These are phyloP conservation scores for Drosophila pseudotalamancana DNA, from an alignment of 2,888 invertebrate genomes.

Conservation along the genomic window DNA sequence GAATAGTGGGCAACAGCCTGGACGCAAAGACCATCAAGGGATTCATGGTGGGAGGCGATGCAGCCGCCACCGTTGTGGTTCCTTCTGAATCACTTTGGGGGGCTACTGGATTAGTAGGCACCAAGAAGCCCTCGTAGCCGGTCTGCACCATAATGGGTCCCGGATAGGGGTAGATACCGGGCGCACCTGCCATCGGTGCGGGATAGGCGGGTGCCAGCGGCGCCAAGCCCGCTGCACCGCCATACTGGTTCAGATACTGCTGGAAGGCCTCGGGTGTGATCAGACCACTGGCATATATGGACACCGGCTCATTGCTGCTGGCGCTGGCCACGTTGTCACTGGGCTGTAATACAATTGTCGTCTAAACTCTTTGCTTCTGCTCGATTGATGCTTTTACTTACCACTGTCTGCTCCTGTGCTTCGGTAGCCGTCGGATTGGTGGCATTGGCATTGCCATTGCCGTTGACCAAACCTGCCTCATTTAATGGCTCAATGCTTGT, in stretches of 20 bases:
- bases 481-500: constrained; percentile 20
- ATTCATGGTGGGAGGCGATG: constrained; percentile 35
- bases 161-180: constrained; percentile 76
- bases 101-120: constrained; percentile 69
- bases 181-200: constrained; percentile 48
- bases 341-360: constrained; percentile 31
- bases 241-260: constrained; percentile 82
- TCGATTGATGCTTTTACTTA: constrained; percentile 41
- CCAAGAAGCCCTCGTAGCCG: constrained; percentile 84
- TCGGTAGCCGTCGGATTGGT: constrained; percentile 21
- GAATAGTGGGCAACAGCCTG: constrained; percentile 71
- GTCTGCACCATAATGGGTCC: constrained; percentile 83
- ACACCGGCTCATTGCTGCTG: constrained; percentile 75
- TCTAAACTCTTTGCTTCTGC: neutral
- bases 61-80: constrained; percentile 33
- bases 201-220: constrained; percentile 62
- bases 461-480: constrained; percentile 6
- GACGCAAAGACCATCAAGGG: constrained; percentile 62
- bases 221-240: constrained; percentile 66
- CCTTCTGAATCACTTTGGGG: constrained; percentile 38
- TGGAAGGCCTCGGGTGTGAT: constrained; percentile 82
- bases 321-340: constrained; percentile 67
- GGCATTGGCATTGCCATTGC: constrained; percentile 19
- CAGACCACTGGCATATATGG: constrained; percentile 73
- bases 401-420: constrained; percentile 33